These are phyloP conservation scores for Phragmatobia fuliginosa DNA, from an alignment of 2,888 invertebrate genomes.

Conservation along the genomic window DNA sequence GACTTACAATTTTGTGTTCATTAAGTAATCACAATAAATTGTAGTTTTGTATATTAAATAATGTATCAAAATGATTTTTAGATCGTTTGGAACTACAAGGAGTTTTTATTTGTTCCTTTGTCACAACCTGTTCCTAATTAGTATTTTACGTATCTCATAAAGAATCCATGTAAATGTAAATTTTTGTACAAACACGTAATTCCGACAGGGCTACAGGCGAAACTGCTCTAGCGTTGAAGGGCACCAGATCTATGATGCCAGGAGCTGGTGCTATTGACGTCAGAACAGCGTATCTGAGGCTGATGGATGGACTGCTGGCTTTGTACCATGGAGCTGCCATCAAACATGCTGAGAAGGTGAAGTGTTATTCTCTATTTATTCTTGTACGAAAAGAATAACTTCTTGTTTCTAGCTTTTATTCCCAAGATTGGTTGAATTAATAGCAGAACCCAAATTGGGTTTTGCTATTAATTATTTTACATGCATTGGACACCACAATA, in stretches of 20 bases:
- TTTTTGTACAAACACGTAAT: not conserved
- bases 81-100: no score
- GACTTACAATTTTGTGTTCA: no score
- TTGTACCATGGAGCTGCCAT: conserved; percentile 90
- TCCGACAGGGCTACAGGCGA: conserved; percentile 16
- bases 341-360: conserved; percentile 87
- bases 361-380: not conserved
- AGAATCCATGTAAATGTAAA: not conserved
- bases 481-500: no score
- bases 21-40: no score
- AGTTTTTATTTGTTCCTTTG: not conserved
- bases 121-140: not conserved
- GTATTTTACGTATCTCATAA: not conserved
- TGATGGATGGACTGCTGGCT: conserved; percentile 89
- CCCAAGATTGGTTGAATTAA: no score
- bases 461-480: no score
- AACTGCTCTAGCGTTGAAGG: conserved; percentile 75
- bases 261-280: conserved; percentile 80
- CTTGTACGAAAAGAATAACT: no score
- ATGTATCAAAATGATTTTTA: no score
- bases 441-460: no score
- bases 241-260: conserved; percentile 79
- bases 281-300: conserved; percentile 83
- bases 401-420: no score
- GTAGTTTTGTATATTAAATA: no score